A percentile compares a stretch with the other conserved stretches of the same genome.
These are phyloP conservation scores for Tetrax tetrax DNA, from an alignment of 2,113 vertebrate genomes.

Conservation along the genomic window DNA sequence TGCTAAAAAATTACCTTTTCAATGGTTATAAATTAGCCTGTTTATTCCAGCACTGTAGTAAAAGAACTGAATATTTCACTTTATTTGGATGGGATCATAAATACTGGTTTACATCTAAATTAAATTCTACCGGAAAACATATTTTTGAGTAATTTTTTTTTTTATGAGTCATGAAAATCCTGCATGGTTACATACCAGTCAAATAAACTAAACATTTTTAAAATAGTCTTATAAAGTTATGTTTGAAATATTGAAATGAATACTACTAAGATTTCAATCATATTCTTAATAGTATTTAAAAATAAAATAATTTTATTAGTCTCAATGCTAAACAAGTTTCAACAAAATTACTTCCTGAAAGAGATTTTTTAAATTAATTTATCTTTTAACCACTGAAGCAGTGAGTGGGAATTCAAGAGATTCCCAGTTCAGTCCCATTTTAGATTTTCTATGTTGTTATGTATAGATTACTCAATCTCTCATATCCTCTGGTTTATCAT, in stretches of 20 bases:
- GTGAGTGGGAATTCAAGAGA: neutral
- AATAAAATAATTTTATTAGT: neutral
- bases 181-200: neutral
- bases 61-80: neutral
- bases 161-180: neutral
- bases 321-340: neutral
- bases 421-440: neutral
- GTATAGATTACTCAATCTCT: neutral
- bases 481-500: neutral
- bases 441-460: neutral
- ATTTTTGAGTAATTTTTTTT: slow-evolving; percentile 1
- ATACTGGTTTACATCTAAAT: neutral
- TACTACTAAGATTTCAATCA: neutral
- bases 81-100: neutral
- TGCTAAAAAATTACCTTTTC: slow-evolving; percentile 28
- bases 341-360: neutral
- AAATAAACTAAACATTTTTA: neutral
- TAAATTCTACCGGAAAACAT: neutral
- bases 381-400: neutral
- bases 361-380: neutral
- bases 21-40: neutral
- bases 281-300: neutral
- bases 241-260: neutral
- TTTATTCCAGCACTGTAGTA: slow-evolving; percentile 12
- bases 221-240: neutral